Percentiles rank a stretch among this genome's conserved stretches.
phyloP scores from a whole-genome alignment of 2,113 vertebrate species.

The Coryphaenoides rupestris region DNA sequence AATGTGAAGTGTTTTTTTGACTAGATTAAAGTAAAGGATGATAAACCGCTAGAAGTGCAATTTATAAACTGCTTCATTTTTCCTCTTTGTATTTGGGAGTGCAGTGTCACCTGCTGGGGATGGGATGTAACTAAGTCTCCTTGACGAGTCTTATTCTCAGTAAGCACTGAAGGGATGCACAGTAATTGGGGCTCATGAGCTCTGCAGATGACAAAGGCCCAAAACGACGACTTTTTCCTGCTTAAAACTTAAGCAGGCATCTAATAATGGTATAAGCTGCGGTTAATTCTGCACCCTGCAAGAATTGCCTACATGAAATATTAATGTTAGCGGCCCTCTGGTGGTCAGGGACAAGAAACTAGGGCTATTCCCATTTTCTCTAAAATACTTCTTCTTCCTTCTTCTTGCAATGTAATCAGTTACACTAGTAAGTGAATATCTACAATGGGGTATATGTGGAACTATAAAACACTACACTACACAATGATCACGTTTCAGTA shows the following conservation, averaged over 20 bases:
- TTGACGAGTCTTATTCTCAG: conserved; percentile 90
- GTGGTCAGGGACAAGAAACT: background rate
- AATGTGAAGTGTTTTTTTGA: conserved; percentile 85
- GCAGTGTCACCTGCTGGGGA: background rate
- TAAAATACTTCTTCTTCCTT: no score
- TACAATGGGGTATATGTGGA: no score
- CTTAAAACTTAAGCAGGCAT: background rate
- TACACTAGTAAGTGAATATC: no score
- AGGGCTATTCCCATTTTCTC: no score
- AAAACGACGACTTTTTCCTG: background rate
- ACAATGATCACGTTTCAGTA: no score
- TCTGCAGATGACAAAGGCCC: background rate
- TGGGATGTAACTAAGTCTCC: conserved; percentile 83
- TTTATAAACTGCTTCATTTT: conserved; percentile 75
- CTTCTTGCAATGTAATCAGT: no score
- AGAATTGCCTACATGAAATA: background rate
- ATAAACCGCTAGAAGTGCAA: conserved; percentile 60
- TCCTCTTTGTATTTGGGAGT: background rate
- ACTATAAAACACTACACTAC: no score
- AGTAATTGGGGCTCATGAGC: conserved; percentile 68
- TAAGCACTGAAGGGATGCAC: conserved; percentile 96
- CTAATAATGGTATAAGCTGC: background rate
- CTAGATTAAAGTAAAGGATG: conserved; percentile 54
- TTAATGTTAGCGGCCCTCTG: background rate
- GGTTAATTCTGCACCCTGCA: background rate